Evolutionary conservation across 2,888 invertebrate genomes (phyloP).

Genomic region (Thelaira solivaga): DNA sequence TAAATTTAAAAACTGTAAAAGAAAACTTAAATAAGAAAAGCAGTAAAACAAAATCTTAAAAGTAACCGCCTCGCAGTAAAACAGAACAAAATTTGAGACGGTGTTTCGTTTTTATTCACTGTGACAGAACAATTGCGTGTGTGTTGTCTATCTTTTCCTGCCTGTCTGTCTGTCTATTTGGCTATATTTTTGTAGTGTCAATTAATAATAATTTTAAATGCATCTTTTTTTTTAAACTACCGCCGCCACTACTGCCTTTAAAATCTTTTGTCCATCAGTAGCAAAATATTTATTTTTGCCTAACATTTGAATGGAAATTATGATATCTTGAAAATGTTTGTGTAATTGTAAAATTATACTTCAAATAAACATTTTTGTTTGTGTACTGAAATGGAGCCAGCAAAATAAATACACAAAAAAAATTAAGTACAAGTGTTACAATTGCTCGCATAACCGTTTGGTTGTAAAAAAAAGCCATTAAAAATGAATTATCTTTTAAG

Average conservation of each 20-base stretch:
- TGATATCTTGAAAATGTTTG: not conserved
- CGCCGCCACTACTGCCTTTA: not conserved
- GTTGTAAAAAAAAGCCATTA: conserved; percentile 11
- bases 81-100: not conserved
- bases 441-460: not conserved
- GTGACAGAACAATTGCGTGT: conserved; percentile 63
- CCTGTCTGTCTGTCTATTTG: not conserved
- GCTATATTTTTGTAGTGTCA: not conserved
- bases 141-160: conserved; percentile 66
- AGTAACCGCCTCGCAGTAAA: not conserved
- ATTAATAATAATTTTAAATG: not conserved
- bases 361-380: not conserved
- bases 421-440: not conserved
- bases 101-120: conserved; percentile 30
- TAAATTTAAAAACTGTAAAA: not conserved
- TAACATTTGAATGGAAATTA: not conserved
- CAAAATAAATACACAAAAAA: not conserved
- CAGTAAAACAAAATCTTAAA: not conserved
- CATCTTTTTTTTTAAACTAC: not conserved
- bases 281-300: not conserved
- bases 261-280: not conserved
- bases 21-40: not conserved
- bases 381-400: not conserved
- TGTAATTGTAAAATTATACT: not conserved
- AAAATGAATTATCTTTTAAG: conserved; percentile 19